Evolutionary conservation across 2,797 vertebrate genomes (phyloP).

Genomic region (Psittacula echo): DNA sequence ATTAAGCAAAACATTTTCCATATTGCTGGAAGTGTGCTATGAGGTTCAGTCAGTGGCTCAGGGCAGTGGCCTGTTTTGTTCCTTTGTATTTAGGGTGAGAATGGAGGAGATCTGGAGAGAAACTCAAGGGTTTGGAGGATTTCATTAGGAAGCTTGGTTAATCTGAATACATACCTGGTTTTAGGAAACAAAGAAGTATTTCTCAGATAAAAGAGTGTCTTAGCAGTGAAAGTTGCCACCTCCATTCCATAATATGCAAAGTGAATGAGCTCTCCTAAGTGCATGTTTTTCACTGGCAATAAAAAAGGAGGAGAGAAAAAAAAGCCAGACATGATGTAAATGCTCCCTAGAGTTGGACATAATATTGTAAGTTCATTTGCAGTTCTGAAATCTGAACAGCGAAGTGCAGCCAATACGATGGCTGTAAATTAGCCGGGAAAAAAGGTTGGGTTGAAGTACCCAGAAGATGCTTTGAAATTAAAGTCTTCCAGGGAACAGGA

Average conservation of each 20-base stretch:
- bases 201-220: not conserved
- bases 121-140: not conserved
- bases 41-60: not conserved
- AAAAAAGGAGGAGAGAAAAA: not conserved
- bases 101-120: not conserved
- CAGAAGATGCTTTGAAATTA: not conserved
- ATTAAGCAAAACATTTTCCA: not conserved
- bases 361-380: not conserved
- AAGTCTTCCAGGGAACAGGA: not conserved
- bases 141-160: not conserved
- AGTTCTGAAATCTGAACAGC: not conserved
- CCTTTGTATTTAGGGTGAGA: not conserved
- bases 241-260: not conserved
- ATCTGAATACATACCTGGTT: not conserved
- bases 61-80: not conserved
- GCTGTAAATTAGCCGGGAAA: not conserved
- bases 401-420: not conserved
- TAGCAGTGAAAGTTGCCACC: not conserved
- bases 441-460: not conserved
- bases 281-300: not conserved
- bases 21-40: not conserved
- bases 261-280: not conserved
- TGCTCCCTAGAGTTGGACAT: not conserved
- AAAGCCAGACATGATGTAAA: not conserved
- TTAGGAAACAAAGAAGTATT: not conserved